These are phyloP conservation scores for Thera britannica DNA, from an alignment of 2,888 invertebrate species.

Conservation along the genomic window DNA sequence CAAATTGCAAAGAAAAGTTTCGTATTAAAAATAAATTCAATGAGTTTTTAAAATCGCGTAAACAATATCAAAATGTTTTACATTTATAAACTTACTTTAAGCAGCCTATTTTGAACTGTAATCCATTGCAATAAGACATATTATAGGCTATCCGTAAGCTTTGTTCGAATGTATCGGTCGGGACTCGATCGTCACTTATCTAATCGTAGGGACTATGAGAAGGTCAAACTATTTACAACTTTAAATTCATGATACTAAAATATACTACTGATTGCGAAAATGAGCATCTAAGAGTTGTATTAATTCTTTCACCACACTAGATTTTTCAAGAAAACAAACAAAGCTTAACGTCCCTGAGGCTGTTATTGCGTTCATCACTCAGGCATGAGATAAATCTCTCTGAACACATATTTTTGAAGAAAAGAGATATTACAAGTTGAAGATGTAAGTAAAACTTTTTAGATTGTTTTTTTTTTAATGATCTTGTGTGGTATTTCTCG, in stretches of 20 bases:
- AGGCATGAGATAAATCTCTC: no score
- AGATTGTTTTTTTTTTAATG: no score
- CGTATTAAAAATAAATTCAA: background rate
- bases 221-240: constrained; percentile 23
- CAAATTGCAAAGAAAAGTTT: background rate
- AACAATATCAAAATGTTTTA: constrained; percentile 40
- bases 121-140: constrained; percentile 11
- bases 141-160: constrained; percentile 23
- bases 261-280: constrained; percentile 5
- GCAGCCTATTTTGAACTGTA: constrained; percentile 21
- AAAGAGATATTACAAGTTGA: no score
- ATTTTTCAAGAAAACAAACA: no score
- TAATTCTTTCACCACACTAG: no score
- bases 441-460: no score
- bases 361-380: no score
- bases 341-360: no score
- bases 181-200: constrained; percentile 45
- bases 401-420: no score
- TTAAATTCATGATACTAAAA: constrained; percentile 5
- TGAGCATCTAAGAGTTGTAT: background rate
- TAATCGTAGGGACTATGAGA: constrained; percentile 33
- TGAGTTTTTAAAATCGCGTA: constrained; percentile 7
- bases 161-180: constrained; percentile 69
- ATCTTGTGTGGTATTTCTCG: constrained; percentile 8
- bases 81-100: constrained; percentile 25